Conservation (phyloP, 1,140 invertebrate species). For the Hylaeus volcanicus region DNA sequence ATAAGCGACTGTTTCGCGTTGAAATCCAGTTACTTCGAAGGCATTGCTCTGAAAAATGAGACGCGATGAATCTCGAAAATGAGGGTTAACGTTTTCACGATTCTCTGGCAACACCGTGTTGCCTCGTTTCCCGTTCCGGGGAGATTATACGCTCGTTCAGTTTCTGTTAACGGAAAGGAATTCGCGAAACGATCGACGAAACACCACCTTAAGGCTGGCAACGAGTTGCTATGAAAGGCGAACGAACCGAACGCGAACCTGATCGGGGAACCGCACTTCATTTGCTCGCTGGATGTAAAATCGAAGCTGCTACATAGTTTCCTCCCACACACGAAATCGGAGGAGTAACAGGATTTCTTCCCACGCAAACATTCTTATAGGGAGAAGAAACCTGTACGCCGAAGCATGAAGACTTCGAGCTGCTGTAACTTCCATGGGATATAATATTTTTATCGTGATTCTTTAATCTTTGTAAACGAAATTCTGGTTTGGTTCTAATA, state of each 20-base stretch:
- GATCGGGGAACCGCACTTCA: neutral
- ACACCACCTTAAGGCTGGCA: neutral
- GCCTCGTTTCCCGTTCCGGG: neutral
- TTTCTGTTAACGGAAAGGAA: no score
- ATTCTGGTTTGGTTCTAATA: no score
- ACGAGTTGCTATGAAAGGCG: neutral
- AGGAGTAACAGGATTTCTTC: neutral
- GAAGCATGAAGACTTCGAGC: no score
- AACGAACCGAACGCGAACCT: neutral
- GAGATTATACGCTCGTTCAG: no score
- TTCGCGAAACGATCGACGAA: no score
- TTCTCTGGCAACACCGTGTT: slow-evolving; percentile 13
- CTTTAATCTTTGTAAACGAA: no score
- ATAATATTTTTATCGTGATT: no score
- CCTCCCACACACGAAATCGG: neutral
- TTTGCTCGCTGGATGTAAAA: neutral
- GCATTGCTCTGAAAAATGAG: neutral
- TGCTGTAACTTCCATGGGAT: no score
- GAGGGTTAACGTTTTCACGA: slow-evolving; percentile 13
- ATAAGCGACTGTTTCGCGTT: neutral
- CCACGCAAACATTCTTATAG: neutral
- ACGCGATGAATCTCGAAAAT: slow-evolving; percentile 13
- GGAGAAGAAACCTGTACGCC: neutral
- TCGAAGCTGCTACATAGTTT: neutral
- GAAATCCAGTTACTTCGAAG: slow-evolving; percentile 11